Percentiles rank a stretch among this genome's conserved stretches.
phyloP scores from a whole-genome alignment of 2,888 invertebrate genomes.

The Opisthograptis luteolata region DNA sequence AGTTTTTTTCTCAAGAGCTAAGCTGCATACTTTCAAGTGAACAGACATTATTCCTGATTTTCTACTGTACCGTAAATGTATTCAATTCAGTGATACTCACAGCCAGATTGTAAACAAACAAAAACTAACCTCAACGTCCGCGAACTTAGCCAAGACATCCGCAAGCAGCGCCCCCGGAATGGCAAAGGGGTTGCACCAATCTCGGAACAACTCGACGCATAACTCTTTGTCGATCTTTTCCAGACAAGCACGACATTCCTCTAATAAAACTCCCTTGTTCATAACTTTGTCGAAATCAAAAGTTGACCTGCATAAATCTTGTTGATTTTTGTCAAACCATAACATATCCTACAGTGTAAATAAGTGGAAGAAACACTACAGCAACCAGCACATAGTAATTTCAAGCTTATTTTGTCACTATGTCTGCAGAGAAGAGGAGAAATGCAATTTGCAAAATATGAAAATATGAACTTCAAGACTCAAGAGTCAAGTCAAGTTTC shows the following conservation, averaged over 20 bases:
- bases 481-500: too few species aligned
- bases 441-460: background rate
- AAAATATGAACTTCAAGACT: too few species aligned
- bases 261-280: background rate
- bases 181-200: conserved; percentile 47
- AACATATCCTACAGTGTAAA: background rate
- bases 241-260: conserved; percentile 68
- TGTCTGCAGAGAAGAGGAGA: background rate
- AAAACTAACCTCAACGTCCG: conserved; percentile 58
- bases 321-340: background rate
- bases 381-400: too few species aligned
- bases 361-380: background rate
- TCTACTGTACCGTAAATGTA: too few species aligned
- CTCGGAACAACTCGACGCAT: conserved; percentile 3
- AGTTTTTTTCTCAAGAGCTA: too few species aligned
- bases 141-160: conserved; percentile 60
- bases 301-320: background rate
- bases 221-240: conserved; percentile 41
- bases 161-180: conserved; percentile 63
- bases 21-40: too few species aligned
- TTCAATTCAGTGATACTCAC: too few species aligned
- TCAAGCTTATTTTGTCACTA: too few species aligned
- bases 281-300: background rate
- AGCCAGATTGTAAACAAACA: conserved; percentile 2
- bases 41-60: too few species aligned